phyloP scores from a whole-genome alignment of 2,888 invertebrate species.

The Torymus texanus region DNA sequence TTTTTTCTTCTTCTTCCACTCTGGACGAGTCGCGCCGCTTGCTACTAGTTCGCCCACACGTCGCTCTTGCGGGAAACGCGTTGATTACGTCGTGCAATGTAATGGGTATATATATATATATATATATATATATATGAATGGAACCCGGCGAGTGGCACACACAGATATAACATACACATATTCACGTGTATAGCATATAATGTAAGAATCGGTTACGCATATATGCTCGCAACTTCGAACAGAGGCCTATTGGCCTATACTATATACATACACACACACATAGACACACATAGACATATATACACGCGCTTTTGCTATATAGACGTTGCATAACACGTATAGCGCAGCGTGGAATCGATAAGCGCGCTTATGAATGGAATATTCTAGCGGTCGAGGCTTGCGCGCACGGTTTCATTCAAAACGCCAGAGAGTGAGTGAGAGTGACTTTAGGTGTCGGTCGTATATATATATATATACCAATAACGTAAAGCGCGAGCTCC shows the following conservation, averaged over 20 bases:
- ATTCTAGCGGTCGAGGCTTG: conserved; percentile 33
- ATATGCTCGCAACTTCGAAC: background rate
- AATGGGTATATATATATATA: conserved; percentile 11
- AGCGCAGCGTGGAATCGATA: conserved; percentile 29
- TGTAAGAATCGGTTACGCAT: background rate
- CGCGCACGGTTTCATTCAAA: background rate
- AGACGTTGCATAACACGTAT: conserved; percentile 39
- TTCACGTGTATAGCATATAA: background rate
- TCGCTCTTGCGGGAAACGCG: conserved; percentile 13
- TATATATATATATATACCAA: background rate
- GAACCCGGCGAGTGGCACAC: background rate
- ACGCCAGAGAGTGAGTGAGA: background rate
- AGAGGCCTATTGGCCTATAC: background rate
- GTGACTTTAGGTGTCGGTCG: background rate
- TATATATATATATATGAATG: conserved; percentile 25
- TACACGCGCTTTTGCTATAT: background rate
- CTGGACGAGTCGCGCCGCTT: background rate
- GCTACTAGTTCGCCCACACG: conserved; percentile 55
- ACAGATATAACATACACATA: too few relatives aligned
- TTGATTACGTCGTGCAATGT: conserved; percentile 42
- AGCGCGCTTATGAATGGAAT: conserved; percentile 53
- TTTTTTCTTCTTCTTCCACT: too few relatives aligned
- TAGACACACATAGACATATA: too few relatives aligned
- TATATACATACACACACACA: too few relatives aligned
- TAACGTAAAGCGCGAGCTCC: too few relatives aligned